phyloP scores from a whole-genome alignment of 2,888 invertebrate species.

The Nemoura dubitans region DNA sequence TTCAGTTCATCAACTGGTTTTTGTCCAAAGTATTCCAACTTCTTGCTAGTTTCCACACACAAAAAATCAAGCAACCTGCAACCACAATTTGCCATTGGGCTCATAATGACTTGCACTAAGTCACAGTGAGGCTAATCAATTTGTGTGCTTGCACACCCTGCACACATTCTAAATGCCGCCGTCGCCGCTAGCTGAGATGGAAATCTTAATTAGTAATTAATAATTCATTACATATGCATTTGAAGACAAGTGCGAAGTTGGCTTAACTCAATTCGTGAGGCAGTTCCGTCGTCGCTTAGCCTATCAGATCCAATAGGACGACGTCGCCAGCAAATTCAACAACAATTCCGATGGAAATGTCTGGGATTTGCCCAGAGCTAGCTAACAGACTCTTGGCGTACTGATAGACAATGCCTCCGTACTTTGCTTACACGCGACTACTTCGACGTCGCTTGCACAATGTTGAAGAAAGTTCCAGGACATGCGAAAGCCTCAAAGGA shows the following conservation, averaged over 20 bases:
- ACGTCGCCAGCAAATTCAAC: neutral
- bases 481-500: too few relatives aligned
- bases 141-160: neutral
- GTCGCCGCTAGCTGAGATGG: neutral
- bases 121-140: neutral
- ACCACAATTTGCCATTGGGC: too few relatives aligned
- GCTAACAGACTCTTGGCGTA: too few relatives aligned
- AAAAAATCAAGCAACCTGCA: too few relatives aligned
- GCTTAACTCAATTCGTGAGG: neutral
- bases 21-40: too few relatives aligned
- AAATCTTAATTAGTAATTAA: constrained; percentile 12
- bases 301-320: neutral
- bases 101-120: neutral
- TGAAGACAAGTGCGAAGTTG: neutral
- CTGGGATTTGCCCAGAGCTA: too few relatives aligned
- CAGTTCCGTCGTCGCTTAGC: neutral
- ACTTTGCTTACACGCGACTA: too few relatives aligned
- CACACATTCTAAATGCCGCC: neutral
- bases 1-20: too few relatives aligned
- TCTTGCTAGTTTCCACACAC: too few relatives aligned
- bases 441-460: too few relatives aligned
- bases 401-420: too few relatives aligned
- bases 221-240: neutral
- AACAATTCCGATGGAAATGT: neutral
- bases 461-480: too few relatives aligned